A percentile compares a stretch with the other conserved stretches of the same genome.
phyloP scores from a whole-genome alignment of 2,113 vertebrate species.

The Siniperca knerii region DNA sequence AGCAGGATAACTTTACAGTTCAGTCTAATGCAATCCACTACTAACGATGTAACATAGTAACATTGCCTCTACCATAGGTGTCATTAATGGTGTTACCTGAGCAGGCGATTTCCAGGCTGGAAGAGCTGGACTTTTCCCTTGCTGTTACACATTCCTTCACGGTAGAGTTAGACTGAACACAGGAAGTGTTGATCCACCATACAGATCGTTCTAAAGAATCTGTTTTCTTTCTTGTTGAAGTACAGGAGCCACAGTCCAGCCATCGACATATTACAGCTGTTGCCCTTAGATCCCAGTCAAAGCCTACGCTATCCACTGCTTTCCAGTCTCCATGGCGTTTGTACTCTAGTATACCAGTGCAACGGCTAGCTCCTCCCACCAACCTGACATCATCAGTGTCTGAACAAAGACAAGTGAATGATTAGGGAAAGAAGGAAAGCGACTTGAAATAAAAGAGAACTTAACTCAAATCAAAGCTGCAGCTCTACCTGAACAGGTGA shows the following conservation, averaged over 20 bases:
- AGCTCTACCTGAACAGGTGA: constrained; percentile 26
- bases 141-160: not conserved
- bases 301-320: not conserved
- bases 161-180: not conserved
- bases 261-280: not conserved
- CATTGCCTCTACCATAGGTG: not conserved
- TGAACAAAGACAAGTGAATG: not conserved
- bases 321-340: not conserved
- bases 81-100: not conserved
- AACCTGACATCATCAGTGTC: constrained; percentile 7
- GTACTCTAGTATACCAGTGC: not conserved
- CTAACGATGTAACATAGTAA: not conserved
- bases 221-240: not conserved
- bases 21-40: too few species aligned
- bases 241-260: not conserved
- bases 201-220: not conserved
- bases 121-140: fast-evolving
- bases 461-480: not conserved
- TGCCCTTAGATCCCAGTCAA: not conserved
- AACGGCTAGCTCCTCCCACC: constrained; percentile 8
- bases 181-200: not conserved
- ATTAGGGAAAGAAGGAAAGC: not conserved
- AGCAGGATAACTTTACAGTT: too few species aligned
- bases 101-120: not conserved
- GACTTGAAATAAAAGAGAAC: not conserved